These are phyloP conservation scores for Arctocebus calabarensis DNA, from an alignment of 2,797 vertebrate genomes.

Conservation along the genomic window DNA sequence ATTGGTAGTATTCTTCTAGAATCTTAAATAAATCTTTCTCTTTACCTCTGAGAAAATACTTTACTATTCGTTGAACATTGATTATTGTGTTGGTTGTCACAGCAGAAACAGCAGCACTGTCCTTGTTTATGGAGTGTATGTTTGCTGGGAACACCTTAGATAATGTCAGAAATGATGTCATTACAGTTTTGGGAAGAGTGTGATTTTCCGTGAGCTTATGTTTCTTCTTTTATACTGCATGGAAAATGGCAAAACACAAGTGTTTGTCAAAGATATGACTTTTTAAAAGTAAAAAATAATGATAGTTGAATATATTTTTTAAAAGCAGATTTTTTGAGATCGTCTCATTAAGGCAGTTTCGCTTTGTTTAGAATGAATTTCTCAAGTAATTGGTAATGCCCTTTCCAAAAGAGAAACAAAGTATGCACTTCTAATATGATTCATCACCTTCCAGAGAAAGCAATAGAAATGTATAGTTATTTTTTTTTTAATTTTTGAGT, in stretches of 20 bases:
- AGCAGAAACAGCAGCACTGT: background rate
- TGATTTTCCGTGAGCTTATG: background rate
- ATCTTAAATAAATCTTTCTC: background rate
- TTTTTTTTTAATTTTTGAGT: background rate
- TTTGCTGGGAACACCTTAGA: constrained; percentile 58
- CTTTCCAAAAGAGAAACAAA: constrained; percentile 67
- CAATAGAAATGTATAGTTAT: constrained; percentile 1
- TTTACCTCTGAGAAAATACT: constrained; percentile 48
- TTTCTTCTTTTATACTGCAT: background rate
- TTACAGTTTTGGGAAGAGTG: constrained; percentile 8
- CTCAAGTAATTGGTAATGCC: constrained; percentile 56
- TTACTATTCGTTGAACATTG: constrained; percentile 52
- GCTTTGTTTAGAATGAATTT: constrained; percentile 51
- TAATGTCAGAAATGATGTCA: constrained; percentile 61
- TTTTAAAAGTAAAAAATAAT: constrained; percentile 41
- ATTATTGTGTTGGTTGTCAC: background rate
- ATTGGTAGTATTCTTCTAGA: background rate
- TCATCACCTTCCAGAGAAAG: constrained; percentile 33
- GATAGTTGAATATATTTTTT: background rate
- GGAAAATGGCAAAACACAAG: constrained; percentile 25
- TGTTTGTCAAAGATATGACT: constrained; percentile 44
- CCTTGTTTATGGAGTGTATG: background rate
- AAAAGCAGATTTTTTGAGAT: constrained; percentile 41
- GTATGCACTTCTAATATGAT: constrained; percentile 33
- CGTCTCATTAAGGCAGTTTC: constrained; percentile 9